phyloP scores from a whole-genome alignment of 2,113 vertebrate species.

The Xenopus borealis region DNA sequence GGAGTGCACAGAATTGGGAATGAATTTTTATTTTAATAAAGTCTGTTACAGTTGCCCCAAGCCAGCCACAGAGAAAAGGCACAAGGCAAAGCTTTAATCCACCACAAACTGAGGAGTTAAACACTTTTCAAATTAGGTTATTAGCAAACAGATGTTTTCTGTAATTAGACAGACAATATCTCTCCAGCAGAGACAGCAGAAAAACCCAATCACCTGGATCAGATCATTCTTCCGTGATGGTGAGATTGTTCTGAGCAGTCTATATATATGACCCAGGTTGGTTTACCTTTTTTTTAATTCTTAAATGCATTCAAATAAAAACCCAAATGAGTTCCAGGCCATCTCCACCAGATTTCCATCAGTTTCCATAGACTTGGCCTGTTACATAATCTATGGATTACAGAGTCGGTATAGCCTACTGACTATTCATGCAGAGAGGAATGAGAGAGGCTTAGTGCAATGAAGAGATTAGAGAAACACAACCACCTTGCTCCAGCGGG shows the following conservation, averaged over 20 bases:
- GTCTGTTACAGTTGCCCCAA: too few species aligned
- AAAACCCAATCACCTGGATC: background rate
- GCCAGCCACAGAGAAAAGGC: too few species aligned
- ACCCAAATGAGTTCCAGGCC: background rate
- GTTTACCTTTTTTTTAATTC: background rate
- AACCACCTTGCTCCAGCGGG: background rate
- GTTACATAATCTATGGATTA: conserved; percentile 33
- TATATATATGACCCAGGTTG: background rate
- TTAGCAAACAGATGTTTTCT: conserved; percentile 20
- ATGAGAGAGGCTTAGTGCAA: background rate
- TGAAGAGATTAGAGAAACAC: conserved; percentile 13
- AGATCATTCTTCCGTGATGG: conserved; percentile 12
- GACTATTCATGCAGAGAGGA: conserved; percentile 26
- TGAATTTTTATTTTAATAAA: too few species aligned
- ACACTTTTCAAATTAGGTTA: conserved; percentile 5
- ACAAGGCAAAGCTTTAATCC: too few species aligned
- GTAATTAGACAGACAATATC: conserved; percentile 11
- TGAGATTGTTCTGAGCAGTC: background rate
- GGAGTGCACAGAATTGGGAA: too few species aligned
- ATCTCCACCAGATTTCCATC: background rate
- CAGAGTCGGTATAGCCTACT: conserved; percentile 19
- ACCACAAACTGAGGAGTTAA: background rate
- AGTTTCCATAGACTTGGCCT: conserved; percentile 1
- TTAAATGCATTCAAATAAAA: background rate
- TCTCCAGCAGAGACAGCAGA: background rate